These are phyloP conservation scores for Leiothrix lutea DNA, from an alignment of 2,113 vertebrate genomes.

Conservation along the genomic window DNA sequence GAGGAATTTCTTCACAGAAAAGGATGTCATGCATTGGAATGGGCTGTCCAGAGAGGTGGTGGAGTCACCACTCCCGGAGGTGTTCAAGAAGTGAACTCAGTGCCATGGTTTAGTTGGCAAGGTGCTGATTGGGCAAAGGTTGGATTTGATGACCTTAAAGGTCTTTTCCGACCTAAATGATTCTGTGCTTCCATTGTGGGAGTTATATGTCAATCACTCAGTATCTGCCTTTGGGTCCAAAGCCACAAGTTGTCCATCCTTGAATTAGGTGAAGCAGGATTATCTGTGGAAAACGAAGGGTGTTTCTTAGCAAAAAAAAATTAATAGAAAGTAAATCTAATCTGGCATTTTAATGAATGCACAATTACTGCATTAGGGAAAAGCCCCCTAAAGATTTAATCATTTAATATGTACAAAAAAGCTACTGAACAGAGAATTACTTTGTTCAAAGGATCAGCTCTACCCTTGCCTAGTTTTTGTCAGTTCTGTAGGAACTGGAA, in stretches of 20 bases:
- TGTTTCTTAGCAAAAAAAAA: not conserved
- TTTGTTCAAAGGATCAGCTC: constrained; percentile 29
- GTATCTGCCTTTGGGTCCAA: not conserved
- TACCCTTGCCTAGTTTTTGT: not conserved
- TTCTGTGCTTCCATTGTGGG: not conserved
- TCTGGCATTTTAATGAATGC: constrained; percentile 62
- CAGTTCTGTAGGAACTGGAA: not conserved
- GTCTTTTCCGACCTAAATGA: not conserved
- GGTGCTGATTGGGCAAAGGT: not conserved
- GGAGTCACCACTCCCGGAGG: not conserved
- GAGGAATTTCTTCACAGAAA: not conserved
- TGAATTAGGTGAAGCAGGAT: constrained; percentile 18
- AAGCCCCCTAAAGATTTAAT: constrained; percentile 67
- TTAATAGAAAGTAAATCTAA: constrained; percentile 30
- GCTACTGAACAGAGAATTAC: constrained; percentile 40
- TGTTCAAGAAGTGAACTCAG: not conserved
- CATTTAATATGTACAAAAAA: constrained; percentile 66
- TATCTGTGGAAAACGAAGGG: constrained; percentile 26
- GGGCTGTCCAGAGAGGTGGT: not conserved
- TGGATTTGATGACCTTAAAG: not conserved
- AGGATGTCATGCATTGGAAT: not conserved
- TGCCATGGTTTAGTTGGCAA: not conserved
- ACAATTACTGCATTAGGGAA: constrained; percentile 64
- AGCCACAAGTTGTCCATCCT: not conserved
- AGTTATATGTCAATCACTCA: not conserved